These are phyloP conservation scores for Oopsacas minuta DNA, from an alignment of 37 sponge, comb jelly and placozoan genomes.

Conservation along the genomic window DNA sequence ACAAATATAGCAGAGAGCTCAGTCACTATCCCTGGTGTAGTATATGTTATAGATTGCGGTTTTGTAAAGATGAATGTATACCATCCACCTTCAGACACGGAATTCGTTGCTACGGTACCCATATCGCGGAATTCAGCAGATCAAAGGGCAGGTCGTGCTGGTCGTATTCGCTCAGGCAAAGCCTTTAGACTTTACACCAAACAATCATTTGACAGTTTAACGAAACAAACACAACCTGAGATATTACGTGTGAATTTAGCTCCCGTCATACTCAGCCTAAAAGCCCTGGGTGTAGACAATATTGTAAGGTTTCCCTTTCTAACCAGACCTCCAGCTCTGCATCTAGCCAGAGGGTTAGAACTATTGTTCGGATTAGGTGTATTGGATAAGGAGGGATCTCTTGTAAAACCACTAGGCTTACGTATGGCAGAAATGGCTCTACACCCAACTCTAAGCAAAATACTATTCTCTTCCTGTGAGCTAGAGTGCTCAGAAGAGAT, in stretches of 20 bases:
- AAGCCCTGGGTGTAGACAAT: slow-evolving; percentile 84
- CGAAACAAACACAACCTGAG: slow-evolving; percentile 45
- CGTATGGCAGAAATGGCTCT: slow-evolving; percentile 89
- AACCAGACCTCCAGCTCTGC: slow-evolving; percentile 74
- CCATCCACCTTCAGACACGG: slow-evolving; percentile 21
- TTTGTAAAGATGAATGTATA: slow-evolving; percentile 65
- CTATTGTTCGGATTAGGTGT: slow-evolving; percentile 78
- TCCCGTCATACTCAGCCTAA: slow-evolving; percentile 68
- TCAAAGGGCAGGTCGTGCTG: slow-evolving; percentile 82
- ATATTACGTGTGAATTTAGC: slow-evolving; percentile 65
- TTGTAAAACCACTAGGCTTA: slow-evolving; percentile 55
- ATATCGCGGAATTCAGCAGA: slow-evolving; percentile 70
- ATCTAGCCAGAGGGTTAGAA: slow-evolving; percentile 55
- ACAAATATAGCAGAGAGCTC: slow-evolving; percentile 94
- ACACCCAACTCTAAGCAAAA: slow-evolving; percentile 77
- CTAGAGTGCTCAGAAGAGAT: slow-evolving; percentile 84
- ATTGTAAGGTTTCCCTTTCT: slow-evolving; percentile 69
- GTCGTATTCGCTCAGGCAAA: slow-evolving; percentile 76
- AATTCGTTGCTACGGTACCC: slow-evolving; percentile 69
- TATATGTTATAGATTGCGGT: slow-evolving; percentile 85
- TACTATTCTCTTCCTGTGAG: slow-evolving; percentile 78
- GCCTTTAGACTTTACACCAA: slow-evolving; percentile 56
- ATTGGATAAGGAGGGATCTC: slow-evolving; percentile 42
- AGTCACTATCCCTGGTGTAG: slow-evolving; percentile 74
- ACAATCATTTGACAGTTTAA: slow-evolving; percentile 37